Conservation (phyloP, 2,113 vertebrate genomes). For the Eonycteris spelaea region DNA sequence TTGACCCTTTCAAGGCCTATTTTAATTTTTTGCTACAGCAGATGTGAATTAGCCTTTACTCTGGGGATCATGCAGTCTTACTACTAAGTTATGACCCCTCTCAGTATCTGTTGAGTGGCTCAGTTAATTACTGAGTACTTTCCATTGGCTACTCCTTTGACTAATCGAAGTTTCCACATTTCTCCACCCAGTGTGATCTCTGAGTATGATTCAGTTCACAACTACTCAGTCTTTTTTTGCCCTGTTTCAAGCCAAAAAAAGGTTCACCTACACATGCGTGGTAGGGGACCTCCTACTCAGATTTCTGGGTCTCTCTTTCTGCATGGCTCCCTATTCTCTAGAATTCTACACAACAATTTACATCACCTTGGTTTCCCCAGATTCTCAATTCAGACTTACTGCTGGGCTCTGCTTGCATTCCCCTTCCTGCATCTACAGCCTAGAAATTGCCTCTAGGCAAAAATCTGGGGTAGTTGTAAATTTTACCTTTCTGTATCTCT, state of each 20-base stretch:
- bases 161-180: neutral
- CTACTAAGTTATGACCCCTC: neutral
- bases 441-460: neutral
- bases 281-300: neutral
- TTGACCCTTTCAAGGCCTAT: neutral
- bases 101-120: neutral
- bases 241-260: neutral
- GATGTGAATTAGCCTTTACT: neutral
- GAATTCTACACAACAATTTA: neutral
- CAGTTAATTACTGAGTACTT: neutral
- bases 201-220: neutral
- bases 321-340: neutral
- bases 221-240: neutral
- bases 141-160: neutral
- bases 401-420: neutral
- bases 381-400: neutral
- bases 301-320: neutral
- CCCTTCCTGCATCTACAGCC: neutral
- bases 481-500: neutral
- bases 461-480: neutral
- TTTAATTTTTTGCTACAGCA: slow-evolving; percentile 1
- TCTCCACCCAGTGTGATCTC: neutral
- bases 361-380: neutral
- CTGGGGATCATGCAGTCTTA: neutral
- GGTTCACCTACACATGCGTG: neutral